These are phyloP conservation scores for Chitala chitala DNA, from an alignment of 2,113 vertebrate genomes.

Conservation along the genomic window DNA sequence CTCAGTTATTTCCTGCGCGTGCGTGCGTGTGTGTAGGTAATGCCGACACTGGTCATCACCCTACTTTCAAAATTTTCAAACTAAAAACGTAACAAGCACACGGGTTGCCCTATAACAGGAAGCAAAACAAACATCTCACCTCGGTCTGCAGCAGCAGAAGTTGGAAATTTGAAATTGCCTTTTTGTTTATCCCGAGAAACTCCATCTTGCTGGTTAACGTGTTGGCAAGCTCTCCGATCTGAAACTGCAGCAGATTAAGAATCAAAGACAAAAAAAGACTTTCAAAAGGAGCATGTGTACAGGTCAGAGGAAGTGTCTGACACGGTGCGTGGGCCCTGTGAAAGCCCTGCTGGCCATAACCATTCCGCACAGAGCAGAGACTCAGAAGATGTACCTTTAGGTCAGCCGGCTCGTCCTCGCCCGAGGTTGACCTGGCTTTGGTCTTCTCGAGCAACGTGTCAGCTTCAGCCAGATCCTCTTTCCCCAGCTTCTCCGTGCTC, in stretches of 20 bases:
- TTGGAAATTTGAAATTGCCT: conserved; percentile 96
- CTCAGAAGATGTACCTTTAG: conserved; percentile 69
- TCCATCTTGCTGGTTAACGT: conserved; percentile 96
- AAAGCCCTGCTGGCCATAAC: too few relatives aligned
- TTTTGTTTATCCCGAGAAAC: conserved; percentile 94
- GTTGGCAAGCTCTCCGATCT: conserved; percentile 97
- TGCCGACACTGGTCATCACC: too few relatives aligned
- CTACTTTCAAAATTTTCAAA: too few relatives aligned
- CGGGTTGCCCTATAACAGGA: not conserved
- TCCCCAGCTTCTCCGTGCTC: conserved; percentile 53
- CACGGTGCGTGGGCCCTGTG: too few relatives aligned
- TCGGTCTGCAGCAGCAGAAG: conserved; percentile 94
- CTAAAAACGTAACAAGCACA: not conserved
- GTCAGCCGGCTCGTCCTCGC: conserved; percentile 73
- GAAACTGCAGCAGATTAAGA: conserved; percentile 70
- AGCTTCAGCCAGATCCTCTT: conserved; percentile 67
- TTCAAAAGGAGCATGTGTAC: too few relatives aligned
- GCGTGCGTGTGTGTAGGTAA: too few relatives aligned
- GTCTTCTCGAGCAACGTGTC: conserved; percentile 68
- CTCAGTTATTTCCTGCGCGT: too few relatives aligned
- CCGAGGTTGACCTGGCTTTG: conserved; percentile 56
- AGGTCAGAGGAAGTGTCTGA: too few relatives aligned
- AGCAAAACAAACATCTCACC: conserved; percentile 50
- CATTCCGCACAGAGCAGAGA: not conserved
- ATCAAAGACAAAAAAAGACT: not conserved